Base-by-base conservation (phyloP, 2,888 invertebrate genomes). In the Lasioglossum calceatum region DNA sequence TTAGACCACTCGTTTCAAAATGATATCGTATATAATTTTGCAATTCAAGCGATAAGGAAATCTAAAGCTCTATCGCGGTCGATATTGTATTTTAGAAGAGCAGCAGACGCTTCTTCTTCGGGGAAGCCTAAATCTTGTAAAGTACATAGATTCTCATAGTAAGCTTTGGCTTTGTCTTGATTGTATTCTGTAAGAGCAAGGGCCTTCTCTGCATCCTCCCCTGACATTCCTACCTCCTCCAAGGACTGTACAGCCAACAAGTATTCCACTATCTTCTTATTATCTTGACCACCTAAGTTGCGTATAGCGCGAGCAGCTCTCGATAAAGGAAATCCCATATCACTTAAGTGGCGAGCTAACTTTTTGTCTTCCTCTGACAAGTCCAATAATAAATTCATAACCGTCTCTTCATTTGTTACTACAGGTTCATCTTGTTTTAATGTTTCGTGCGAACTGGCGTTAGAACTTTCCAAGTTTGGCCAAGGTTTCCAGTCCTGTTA, bases 261-360 rank as follows among this genome's bases (percentile, higher is more conserved):
- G 95, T 98, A 97, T 94, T 98, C 98, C 82, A 98, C 97, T 90
- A 98, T 98, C 97, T 98, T 98, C 95, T 98, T 98, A 95, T 98
- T 98, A 96, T 98, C 97, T 94, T 96, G 96, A 83, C 98, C 98
- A 88, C 98, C 96, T 77, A 97, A 96, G 91, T 97, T 96, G 90
- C 97, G 97, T 75, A 95, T 93, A n/a, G 98, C 97, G 92, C 98
- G 96, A 8, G 98, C 97, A 32, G 98, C 98, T 94, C 98, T 96
- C 83, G 97, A 96, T 78, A 98, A 94, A 0, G 98, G 97, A 94
- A 99, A 99, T 1, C 99, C 99, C 99, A 99, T 99, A 86, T 97
- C 97, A 92, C 97, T 97, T 84, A 99, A 97, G 89, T 97, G 97
- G 92, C 96, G 96, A 79, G 97, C 98, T 93, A 98, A 96, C 64